Percentiles rank a stretch among this genome's conserved stretches.
phyloP scores from a whole-genome alignment of 2,888 invertebrate genomes.

The Achlya flavicornis region DNA sequence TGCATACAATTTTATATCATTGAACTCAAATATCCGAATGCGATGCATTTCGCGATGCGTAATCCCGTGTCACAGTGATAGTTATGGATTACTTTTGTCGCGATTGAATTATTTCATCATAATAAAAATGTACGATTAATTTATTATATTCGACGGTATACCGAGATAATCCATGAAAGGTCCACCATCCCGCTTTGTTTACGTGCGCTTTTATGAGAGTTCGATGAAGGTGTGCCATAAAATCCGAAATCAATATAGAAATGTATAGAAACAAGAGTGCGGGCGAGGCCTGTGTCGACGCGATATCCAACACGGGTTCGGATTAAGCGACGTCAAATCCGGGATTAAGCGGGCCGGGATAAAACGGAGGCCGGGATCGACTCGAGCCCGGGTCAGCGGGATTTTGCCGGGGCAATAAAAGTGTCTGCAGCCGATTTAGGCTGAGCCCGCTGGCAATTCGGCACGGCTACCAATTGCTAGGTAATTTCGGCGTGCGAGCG shows the following conservation, averaged over 20 bases:
- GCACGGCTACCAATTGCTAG: slow-evolving; percentile 81
- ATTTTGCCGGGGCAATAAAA: slow-evolving; percentile 82
- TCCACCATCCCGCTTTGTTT: slow-evolving; percentile 51
- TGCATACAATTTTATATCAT: slow-evolving; percentile 81
- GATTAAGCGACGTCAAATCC: slow-evolving; percentile 86
- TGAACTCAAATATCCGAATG: slow-evolving; percentile 74
- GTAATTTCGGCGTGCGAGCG: slow-evolving; percentile 80
- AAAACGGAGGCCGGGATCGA: slow-evolving; percentile 74
- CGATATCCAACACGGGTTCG: slow-evolving; percentile 87
- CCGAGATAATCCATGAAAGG: slow-evolving; percentile 55
- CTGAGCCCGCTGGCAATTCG: slow-evolving; percentile 80
- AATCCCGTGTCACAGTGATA: slow-evolving; percentile 75
- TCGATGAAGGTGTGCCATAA: slow-evolving; percentile 57
- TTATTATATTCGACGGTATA: slow-evolving; percentile 40
- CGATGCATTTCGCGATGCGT: slow-evolving; percentile 66
- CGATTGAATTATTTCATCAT: slow-evolving; percentile 72
- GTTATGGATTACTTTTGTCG: slow-evolving; percentile 75
- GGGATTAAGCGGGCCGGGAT: slow-evolving; percentile 81
- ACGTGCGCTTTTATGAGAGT: slow-evolving; percentile 49
- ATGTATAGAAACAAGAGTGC: slow-evolving; percentile 64
- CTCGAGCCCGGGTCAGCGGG: slow-evolving; percentile 78
- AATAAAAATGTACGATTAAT: slow-evolving; percentile 60
- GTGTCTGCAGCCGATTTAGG: slow-evolving; percentile 84
- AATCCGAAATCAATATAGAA: slow-evolving; percentile 74
- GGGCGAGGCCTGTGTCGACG: slow-evolving; percentile 81